These are phyloP conservation scores for Pachyramphus minor DNA, from an alignment of 2,113 vertebrate species.

Conservation along the genomic window DNA sequence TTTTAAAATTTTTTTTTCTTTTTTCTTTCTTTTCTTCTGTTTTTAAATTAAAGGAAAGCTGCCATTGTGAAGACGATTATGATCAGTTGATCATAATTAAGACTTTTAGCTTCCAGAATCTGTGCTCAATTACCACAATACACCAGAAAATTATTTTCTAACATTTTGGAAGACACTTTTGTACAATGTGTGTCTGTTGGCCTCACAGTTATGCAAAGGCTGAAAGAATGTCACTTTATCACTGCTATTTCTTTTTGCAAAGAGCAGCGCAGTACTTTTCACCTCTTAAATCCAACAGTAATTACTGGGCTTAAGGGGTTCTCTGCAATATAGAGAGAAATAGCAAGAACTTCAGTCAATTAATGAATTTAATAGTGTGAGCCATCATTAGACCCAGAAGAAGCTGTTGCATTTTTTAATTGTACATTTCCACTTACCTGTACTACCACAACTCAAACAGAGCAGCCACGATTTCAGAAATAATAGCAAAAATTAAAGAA, in stretches of 20 bases:
- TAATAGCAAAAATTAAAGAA: not conserved
- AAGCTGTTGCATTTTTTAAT: not conserved
- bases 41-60: not conserved
- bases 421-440: not conserved
- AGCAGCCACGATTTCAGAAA: not conserved
- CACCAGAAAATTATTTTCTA: not conserved
- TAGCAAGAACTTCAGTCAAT: not conserved
- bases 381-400: not conserved
- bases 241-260: not conserved
- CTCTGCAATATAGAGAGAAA: not conserved
- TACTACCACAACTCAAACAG: not conserved
- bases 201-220: too few species aligned
- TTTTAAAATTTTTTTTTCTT: too few species aligned
- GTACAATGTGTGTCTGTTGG: accelerated
- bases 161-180: not conserved
- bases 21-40: accelerated
- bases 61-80: not conserved
- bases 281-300: accelerated
- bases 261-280: not conserved
- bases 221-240: not conserved
- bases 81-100: too few species aligned
- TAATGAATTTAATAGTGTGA: not conserved
- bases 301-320: not conserved
- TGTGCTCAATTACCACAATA: not conserved
- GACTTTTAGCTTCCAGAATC: not conserved